Conservation (phyloP, 2,113 vertebrate species). For the Trachemys scripta region DNA sequence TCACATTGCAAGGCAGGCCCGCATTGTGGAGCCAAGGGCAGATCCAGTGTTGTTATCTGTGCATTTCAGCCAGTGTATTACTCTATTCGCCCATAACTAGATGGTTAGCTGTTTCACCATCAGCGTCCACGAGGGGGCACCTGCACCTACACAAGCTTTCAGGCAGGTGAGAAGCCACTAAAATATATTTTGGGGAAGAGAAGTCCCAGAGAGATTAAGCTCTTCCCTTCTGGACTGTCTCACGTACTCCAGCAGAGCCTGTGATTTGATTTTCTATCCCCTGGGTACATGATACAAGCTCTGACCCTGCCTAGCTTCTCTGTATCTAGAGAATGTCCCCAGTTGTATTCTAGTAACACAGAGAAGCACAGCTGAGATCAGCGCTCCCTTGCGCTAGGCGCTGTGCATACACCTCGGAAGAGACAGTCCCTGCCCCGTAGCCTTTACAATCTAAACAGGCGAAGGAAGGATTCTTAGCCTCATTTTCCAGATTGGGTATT, state of each 20-base stretch:
- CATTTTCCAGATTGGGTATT: neutral
- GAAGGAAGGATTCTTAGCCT: neutral
- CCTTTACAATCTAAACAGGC: neutral
- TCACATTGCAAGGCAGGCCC: neutral
- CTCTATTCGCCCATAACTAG: neutral
- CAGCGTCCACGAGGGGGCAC: neutral
- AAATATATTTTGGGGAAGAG: neutral
- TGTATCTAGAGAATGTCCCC: neutral
- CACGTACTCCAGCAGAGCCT: neutral
- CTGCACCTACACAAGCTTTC: neutral
- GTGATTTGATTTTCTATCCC: neutral
- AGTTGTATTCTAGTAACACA: neutral
- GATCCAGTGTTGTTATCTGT: neutral
- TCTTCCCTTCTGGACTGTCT: neutral
- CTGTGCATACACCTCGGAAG: accelerated
- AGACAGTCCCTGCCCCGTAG: neutral
- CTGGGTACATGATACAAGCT: neutral
- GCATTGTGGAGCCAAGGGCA: neutral
- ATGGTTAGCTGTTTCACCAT: neutral
- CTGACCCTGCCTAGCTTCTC: neutral
- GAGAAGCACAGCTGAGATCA: neutral
- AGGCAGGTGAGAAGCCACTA: neutral
- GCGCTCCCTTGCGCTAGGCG: neutral
- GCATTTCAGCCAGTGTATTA: neutral
- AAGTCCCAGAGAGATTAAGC: neutral